phyloP scores from a whole-genome alignment of 2,113 vertebrate genomes.

The Pedionomus torquatus region DNA sequence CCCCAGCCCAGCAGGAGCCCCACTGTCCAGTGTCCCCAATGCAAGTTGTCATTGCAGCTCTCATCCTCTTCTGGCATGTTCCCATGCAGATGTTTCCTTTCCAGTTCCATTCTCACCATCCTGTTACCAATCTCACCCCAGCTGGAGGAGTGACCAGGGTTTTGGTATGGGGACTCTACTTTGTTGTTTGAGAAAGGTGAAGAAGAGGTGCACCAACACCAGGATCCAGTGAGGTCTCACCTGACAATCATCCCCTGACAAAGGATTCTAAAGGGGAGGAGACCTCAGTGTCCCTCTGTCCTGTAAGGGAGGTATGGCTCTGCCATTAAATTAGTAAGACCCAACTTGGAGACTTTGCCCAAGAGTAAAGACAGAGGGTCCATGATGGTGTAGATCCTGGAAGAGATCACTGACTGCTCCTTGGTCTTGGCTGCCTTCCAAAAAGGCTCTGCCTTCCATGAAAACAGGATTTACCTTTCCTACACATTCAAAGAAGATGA shows the following conservation, averaged over 20 bases:
- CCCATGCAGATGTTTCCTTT: background rate
- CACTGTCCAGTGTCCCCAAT: background rate
- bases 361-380: background rate
- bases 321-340: background rate
- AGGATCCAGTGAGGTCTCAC: background rate
- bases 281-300: background rate
- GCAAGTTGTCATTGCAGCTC: background rate
- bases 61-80: background rate
- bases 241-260: background rate
- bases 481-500: background rate
- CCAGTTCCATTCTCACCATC: background rate
- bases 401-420: background rate
- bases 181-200: background rate
- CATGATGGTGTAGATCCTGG: background rate
- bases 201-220: background rate
- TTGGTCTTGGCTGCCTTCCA: background rate
- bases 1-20: background rate
- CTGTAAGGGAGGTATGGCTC: background rate
- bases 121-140: fast-evolving
- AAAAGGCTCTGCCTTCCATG: background rate
- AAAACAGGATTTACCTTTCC: background rate
- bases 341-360: background rate
- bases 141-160: fast-evolving
- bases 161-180: background rate
- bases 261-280: background rate